These are phyloP conservation scores for Patiria pectinifera DNA, from an alignment of 53 echinoderm and acorn worm genomes.

Conservation along the genomic window DNA sequence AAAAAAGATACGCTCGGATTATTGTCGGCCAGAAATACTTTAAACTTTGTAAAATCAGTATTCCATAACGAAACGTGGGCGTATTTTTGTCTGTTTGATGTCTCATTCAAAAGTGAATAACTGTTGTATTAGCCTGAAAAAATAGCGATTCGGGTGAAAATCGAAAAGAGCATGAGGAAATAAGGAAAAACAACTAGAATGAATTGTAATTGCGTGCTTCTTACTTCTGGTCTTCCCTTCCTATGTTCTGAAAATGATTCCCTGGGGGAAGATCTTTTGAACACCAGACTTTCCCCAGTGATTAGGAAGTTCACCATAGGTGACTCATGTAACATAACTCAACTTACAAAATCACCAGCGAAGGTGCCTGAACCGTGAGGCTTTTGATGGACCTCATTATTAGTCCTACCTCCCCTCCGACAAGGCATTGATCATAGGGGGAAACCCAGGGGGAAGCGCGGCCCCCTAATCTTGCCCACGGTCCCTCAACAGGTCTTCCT, in stretches of 20 bases:
- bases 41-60: no score
- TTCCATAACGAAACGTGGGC: no score
- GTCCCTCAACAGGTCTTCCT: constrained; percentile 46
- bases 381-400: not conserved
- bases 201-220: no score
- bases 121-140: no score
- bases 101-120: no score
- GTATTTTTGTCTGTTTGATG: no score
- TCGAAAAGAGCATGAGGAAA: no score
- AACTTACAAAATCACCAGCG: not conserved
- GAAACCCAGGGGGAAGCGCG: constrained; percentile 13
- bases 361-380: not conserved
- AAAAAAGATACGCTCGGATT: no score
- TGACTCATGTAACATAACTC: constrained; percentile 35
- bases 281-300: not conserved
- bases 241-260: not conserved
- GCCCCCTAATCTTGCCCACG: constrained; percentile 40
- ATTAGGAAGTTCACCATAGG: constrained; percentile 24
- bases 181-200: no score
- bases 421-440: constrained; percentile 46
- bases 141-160: no score
- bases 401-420: not conserved
- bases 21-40: no score
- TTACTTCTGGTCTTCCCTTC: not conserved
- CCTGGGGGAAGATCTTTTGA: not conserved